These are phyloP conservation scores for Leucoraja erinaceus DNA, from an alignment of 2,113 vertebrate species.

Conservation along the genomic window DNA sequence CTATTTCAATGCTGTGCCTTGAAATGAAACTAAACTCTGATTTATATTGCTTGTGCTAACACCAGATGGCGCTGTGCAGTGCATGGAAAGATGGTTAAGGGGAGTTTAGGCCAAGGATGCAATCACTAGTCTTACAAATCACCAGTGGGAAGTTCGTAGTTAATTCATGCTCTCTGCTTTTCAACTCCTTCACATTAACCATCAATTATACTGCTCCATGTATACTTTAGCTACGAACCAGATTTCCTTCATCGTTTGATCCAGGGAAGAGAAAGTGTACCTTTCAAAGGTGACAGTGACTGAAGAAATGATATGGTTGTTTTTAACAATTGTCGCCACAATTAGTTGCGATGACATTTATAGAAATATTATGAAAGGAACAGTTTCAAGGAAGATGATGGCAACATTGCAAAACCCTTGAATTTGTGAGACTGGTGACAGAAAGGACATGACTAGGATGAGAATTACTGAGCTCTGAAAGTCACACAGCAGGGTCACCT, in stretches of 20 bases:
- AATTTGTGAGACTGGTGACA: not conserved
- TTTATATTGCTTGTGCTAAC: not conserved
- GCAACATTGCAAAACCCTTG: not conserved
- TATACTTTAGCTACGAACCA: not conserved
- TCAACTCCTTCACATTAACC: not conserved
- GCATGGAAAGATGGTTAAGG: not conserved
- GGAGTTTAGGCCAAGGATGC: not conserved
- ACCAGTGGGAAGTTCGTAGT: not conserved
- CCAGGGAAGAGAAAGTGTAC: not conserved
- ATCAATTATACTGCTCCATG: not conserved
- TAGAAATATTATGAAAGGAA: not conserved
- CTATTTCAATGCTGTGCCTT: no score
- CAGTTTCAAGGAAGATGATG: not conserved
- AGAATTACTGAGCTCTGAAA: not conserved
- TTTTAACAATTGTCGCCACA: not conserved
- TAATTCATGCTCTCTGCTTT: not conserved
- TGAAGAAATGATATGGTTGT: not conserved
- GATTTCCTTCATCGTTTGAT: not conserved
- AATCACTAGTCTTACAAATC: not conserved
- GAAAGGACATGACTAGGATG: not conserved
- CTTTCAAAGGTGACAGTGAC: not conserved
- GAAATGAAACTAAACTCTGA: not conserved
- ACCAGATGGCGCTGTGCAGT: constrained; percentile 27
- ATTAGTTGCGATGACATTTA: not conserved
- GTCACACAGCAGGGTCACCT: not conserved